phyloP scores from a whole-genome alignment of 1,140 invertebrate species.

The Drosophila tropicalis region DNA sequence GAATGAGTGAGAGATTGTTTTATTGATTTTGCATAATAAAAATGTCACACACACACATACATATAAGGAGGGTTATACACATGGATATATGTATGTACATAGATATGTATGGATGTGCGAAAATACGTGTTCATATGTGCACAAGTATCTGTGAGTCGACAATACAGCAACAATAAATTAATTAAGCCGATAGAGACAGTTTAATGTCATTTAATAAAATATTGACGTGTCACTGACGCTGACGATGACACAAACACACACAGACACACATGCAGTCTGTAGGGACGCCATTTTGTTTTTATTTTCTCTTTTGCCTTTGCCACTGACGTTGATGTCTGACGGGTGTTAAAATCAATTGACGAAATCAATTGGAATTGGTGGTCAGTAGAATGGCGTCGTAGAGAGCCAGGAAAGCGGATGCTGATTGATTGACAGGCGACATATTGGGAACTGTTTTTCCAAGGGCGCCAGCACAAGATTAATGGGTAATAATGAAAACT shows the following conservation, averaged over 20 bases:
- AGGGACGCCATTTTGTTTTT: conserved; percentile 76
- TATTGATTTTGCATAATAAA: conserved; percentile 83
- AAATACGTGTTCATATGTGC: conserved; percentile 6
- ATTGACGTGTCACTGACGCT: conserved; percentile 81
- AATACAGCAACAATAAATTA: conserved; percentile 83
- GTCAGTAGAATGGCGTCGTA: conserved; percentile 54
- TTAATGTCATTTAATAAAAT: conserved; percentile 84
- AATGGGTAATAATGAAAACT: conserved; percentile 50
- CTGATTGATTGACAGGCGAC: conserved; percentile 81
- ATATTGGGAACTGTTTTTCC: conserved; percentile 58
- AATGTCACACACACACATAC: conserved; percentile 73
- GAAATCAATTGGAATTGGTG: conserved; percentile 83
- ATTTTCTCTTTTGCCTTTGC: conserved; percentile 31
- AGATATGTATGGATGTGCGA: conserved; percentile 3
- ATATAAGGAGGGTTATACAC: background rate
- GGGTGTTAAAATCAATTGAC: conserved; percentile 83
- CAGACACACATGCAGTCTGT: conserved; percentile 48
- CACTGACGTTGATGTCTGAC: conserved; percentile 62
- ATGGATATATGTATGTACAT: conserved; percentile 20
- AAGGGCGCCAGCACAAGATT: conserved; percentile 51
- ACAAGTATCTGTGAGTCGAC: conserved; percentile 45
- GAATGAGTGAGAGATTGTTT: conserved; percentile 78
- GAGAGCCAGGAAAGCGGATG: conserved; percentile 25
- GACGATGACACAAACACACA: conserved; percentile 64
- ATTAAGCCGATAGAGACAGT: conserved; percentile 83